phyloP scores from a whole-genome alignment of 2,888 invertebrate genomes.

The Siphonodentalium dalli region DNA sequence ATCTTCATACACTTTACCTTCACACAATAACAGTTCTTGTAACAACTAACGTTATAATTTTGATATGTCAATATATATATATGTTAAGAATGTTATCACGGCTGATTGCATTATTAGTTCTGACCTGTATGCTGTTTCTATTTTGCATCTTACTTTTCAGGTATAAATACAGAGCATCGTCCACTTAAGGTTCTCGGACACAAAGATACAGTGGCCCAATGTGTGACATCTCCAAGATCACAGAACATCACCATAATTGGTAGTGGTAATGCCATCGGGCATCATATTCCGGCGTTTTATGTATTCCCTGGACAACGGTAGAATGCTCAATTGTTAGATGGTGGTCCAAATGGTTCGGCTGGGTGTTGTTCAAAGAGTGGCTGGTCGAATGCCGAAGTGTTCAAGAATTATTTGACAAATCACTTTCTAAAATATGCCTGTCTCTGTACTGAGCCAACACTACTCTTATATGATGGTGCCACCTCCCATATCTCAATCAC shows the following conservation, averaged over 20 bases:
- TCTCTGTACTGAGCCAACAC: no score
- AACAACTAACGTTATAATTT: no score
- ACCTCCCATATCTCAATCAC: slow-evolving; percentile 10
- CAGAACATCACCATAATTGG: slow-evolving; percentile 21
- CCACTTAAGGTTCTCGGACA: slow-evolving; percentile 11
- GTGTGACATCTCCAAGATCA: slow-evolving; percentile 16
- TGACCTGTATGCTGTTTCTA: no score
- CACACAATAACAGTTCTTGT: no score
- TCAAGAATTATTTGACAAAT: not conserved
- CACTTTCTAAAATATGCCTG: not conserved
- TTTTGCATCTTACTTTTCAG: no score
- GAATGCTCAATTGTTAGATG: not conserved
- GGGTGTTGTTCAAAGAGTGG: not conserved
- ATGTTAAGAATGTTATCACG: no score
- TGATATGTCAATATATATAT: no score
- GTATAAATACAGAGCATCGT: slow-evolving; percentile 12
- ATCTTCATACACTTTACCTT: no score
- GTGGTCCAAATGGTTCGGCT: not conserved
- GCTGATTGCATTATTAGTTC: no score
- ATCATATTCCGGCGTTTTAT: slow-evolving; percentile 21
- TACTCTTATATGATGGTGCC: slow-evolving; percentile 11
- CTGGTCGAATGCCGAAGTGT: not conserved
- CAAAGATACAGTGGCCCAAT: slow-evolving; percentile 5
- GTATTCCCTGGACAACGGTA: slow-evolving; percentile 2
- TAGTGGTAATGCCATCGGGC: slow-evolving; percentile 22